These are phyloP conservation scores for Peribatodes rhomboidaria DNA, from an alignment of 2,888 invertebrate genomes.

Conservation along the genomic window DNA sequence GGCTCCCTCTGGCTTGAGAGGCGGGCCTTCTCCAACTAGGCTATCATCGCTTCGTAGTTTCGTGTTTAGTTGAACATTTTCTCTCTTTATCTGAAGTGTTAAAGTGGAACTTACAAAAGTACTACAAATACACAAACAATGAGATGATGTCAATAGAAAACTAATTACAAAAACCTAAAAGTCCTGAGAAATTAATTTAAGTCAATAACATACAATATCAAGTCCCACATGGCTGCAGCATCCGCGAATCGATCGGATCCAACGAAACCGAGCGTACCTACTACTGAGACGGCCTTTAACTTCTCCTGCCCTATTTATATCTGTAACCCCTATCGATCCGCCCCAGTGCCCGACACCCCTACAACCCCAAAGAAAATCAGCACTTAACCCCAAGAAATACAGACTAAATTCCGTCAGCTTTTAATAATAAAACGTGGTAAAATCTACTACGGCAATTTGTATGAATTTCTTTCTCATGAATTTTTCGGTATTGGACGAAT, in stretches of 20 bases:
- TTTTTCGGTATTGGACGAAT: slow-evolving; percentile 44
- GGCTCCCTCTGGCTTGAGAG: no score
- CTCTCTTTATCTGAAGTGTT: no score
- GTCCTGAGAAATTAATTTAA: no score
- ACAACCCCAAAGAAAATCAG: slow-evolving; percentile 61
- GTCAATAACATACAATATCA: no score
- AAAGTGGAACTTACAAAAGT: no score
- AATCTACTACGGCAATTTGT: slow-evolving; percentile 64
- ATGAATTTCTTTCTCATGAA: slow-evolving; percentile 50
- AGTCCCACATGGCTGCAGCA: slow-evolving; percentile 45
- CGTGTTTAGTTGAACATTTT: no score
- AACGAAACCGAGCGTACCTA: slow-evolving; percentile 73
- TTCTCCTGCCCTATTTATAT: slow-evolving; percentile 82
- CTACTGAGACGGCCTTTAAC: slow-evolving; percentile 63
- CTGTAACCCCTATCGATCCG: slow-evolving; percentile 82
- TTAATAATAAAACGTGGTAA: slow-evolving; percentile 64
- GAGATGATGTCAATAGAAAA: no score
- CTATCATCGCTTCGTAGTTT: no score
- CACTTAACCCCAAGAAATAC: slow-evolving; percentile 59
- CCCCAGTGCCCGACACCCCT: slow-evolving; percentile 82
- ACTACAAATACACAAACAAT: no score
- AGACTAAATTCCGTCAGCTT: slow-evolving; percentile 64
- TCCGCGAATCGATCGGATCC: slow-evolving; percentile 67
- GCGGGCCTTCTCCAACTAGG: no score
- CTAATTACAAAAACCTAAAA: no score